Conservation (phyloP, 1,140 invertebrate species). For the Maconellicoccus hirsutus region DNA sequence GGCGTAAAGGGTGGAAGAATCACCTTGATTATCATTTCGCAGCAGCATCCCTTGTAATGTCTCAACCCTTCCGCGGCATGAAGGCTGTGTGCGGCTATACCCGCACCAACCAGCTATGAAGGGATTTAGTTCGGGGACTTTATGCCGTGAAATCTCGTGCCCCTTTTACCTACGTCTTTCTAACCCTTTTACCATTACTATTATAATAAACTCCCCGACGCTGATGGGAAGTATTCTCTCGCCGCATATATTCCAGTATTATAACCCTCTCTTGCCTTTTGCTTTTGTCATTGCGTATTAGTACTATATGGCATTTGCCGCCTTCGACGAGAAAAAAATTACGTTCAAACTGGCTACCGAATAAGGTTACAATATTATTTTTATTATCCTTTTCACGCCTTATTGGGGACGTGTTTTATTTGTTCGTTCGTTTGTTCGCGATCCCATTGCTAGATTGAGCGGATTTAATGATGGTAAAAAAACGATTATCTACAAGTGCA, state of each 20-base stretch:
- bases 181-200: constrained; percentile 21
- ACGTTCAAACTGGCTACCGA: not conserved
- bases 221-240: constrained; percentile 18
- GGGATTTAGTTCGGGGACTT: constrained; percentile 20
- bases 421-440: not conserved
- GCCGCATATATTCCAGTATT: constrained; percentile 16
- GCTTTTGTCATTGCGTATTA: constrained; percentile 18
- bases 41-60: constrained; percentile 15
- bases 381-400: constrained; percentile 15
- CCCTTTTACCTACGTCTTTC: constrained; percentile 16
- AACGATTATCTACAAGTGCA: not conserved
- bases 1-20: constrained; percentile 21
- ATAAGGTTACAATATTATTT: constrained; percentile 13
- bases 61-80: constrained; percentile 11
- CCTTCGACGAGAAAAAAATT: not conserved
- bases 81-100: not conserved
- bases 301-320: not conserved
- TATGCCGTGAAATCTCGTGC: constrained; percentile 19
- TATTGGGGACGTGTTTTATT: not conserved
- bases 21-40: constrained; percentile 22
- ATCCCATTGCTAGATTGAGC: not conserved
- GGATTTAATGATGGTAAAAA: not conserved
- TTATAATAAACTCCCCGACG: constrained; percentile 13
- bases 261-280: constrained; percentile 14
- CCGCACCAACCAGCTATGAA: constrained; percentile 20